Evolutionary conservation across 2,888 invertebrate species (phyloP).

Genomic region (Sclerodermus sp.): DNA sequence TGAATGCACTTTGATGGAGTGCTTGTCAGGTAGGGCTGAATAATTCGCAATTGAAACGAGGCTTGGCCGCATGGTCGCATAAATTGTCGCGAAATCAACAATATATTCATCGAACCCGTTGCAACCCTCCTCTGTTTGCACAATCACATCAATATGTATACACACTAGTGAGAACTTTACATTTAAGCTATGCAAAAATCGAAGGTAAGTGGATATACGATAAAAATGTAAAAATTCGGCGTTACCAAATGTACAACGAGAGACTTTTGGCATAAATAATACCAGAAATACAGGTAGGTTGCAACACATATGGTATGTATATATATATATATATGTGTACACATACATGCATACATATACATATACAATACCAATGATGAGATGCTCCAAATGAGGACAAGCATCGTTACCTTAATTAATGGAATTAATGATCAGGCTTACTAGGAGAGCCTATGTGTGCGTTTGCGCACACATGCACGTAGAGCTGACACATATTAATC

Average conservation of each 20-base stretch:
- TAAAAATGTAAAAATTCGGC: too few species aligned
- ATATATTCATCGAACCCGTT: slow-evolving; percentile 41
- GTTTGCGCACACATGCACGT: slow-evolving; percentile 10
- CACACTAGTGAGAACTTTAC: slow-evolving; percentile 20
- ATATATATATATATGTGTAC: too few species aligned
- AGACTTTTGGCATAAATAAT: too few species aligned
- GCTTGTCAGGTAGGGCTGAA: slow-evolving; percentile 42
- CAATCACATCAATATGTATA: slow-evolving; percentile 35
- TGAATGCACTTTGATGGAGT: slow-evolving; percentile 46
- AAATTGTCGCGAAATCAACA: slow-evolving; percentile 48
- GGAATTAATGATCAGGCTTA: slow-evolving; percentile 42
- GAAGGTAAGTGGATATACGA: too few species aligned
- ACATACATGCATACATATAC: too few species aligned
- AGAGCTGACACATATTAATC: slow-evolving; percentile 32
- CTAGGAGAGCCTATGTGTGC: slow-evolving; percentile 14
- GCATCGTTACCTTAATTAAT: slow-evolving; percentile 39
- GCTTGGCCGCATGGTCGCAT: slow-evolving; percentile 34
- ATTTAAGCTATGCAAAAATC: slow-evolving; percentile 3
- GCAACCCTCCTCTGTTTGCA: slow-evolving; percentile 25
- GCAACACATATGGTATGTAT: too few species aligned
- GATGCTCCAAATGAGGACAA: slow-evolving; percentile 17
- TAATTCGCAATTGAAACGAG: slow-evolving; percentile 46
- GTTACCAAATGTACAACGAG: too few species aligned
- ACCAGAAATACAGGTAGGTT: too few species aligned
- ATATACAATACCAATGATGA: too few species aligned